phyloP scores from a whole-genome alignment of 2,113 vertebrate genomes.

The Leptobrachium ailaonicum region DNA sequence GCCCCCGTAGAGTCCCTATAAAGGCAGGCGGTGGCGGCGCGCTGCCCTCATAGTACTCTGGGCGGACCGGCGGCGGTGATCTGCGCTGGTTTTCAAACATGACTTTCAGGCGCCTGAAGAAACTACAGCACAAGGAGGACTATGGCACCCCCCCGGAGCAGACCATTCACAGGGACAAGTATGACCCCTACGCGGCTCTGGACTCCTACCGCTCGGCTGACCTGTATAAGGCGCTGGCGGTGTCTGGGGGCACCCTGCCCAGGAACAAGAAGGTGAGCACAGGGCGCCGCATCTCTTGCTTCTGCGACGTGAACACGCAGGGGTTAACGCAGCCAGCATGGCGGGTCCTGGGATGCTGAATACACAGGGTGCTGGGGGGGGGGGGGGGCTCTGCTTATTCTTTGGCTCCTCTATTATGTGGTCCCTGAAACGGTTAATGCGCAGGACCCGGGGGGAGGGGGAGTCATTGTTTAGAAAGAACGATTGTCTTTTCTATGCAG shows the following conservation, averaged over 20 bases:
- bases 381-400: too few species aligned
- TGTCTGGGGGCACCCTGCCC: slow-evolving; percentile 82
- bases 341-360: too few species aligned
- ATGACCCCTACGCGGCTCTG: slow-evolving; percentile 54
- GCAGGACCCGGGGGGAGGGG: slow-evolving; percentile 7
- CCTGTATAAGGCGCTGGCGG: slow-evolving; percentile 81
- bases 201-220: slow-evolving; percentile 56
- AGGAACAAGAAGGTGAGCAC: slow-evolving; percentile 73
- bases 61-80: background rate
- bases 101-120: slow-evolving; percentile 72
- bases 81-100: slow-evolving; percentile 56
- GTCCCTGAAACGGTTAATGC: background rate
- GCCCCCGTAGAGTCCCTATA: slow-evolving; percentile 20
- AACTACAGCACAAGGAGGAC: slow-evolving; percentile 65
- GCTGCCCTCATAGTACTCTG: slow-evolving; percentile 22
- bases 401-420: background rate
- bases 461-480: slow-evolving; percentile 11
- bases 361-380: too few species aligned
- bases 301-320: too few species aligned
- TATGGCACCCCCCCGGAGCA: slow-evolving; percentile 51
- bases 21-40: background rate
- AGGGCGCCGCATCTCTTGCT: too few species aligned
- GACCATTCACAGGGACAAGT: slow-evolving; percentile 44
- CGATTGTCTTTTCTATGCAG: slow-evolving; percentile 26
- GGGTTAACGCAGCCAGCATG: too few species aligned